phyloP scores from a whole-genome alignment of 2,888 invertebrate species.

The Apeira syringaria region DNA sequence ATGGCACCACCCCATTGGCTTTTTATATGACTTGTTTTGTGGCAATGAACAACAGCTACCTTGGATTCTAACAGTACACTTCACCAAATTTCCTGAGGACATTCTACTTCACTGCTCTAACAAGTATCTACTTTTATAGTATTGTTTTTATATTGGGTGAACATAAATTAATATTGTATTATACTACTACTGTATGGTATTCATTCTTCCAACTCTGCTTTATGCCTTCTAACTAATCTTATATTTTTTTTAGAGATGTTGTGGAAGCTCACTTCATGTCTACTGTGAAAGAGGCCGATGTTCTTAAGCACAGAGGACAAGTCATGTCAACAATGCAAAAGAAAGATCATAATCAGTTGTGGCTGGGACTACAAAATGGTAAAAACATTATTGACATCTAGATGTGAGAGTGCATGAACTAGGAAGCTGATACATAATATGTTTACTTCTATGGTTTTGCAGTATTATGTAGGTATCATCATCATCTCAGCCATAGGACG shows the following conservation, averaged over 20 bases:
- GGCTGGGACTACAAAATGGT: slow-evolving; percentile 97
- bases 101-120: slow-evolving; percentile 93
- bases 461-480: too few species aligned
- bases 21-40: slow-evolving; percentile 93
- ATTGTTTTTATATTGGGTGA: too few species aligned
- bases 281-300: slow-evolving; percentile 98
- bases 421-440: too few species aligned
- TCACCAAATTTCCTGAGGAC: slow-evolving; percentile 96
- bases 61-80: slow-evolving; percentile 97
- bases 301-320: slow-evolving; percentile 96
- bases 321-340: slow-evolving; percentile 96
- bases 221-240: too few species aligned
- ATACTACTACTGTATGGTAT: too few species aligned
- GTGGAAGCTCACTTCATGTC: slow-evolving; percentile 98
- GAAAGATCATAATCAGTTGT: slow-evolving; percentile 98
- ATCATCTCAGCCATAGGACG: too few species aligned
- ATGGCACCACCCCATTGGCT: slow-evolving; percentile 95
- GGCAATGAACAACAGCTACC: slow-evolving; percentile 90
- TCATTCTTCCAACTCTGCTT: too few species aligned
- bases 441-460: too few species aligned
- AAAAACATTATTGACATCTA: too few species aligned
- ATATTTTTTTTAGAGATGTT: slow-evolving; percentile 86
- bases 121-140: too few species aligned
- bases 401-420: too few species aligned
- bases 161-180: too few species aligned